Base-by-base conservation (phyloP, 2,113 vertebrate genomes). In the Oceanodroma tethys region DNA sequence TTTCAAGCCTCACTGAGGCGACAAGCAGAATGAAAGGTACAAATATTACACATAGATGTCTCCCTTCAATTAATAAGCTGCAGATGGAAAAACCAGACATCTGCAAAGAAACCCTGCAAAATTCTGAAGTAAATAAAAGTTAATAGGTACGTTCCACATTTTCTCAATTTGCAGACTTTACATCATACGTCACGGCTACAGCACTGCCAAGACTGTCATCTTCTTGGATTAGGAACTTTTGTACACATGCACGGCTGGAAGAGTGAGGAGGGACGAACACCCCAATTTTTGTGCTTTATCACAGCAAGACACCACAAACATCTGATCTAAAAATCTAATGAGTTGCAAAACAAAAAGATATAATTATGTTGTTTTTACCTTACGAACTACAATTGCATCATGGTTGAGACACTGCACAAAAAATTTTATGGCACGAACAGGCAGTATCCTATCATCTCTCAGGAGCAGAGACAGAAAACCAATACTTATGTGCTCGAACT, bases 381-480 rank as follows among this genome's bases (percentile, higher is more conserved):
- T 99, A 27, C 99, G 99, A 88, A 99, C 99, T 55, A 99, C 98
- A 40, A 99, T 98, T 2, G 99, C 99, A 93, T 99, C 99, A 5
- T 99, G 99, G 98, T 99, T 99, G 95, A 99, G 99, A 98, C 98
- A 99, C 97, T 99, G 98, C 90, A 99, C 98, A 62, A 99, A 99
- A 97, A 99, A 99, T 27, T 94, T 98, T 40, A 99, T 98, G 59
- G 99, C 99, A 90, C 98, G 96, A 36, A 97, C 88, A 40, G 99
- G 99, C 80, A 99, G 97, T 15, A 99, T 96, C 76, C 98, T 98
- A 93, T 99, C 99, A 70, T 99, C 99, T 95, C 99, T 98, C 97
- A 99, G 97, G 38, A 99, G 98, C 75, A 99, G 94, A 26, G 99
- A 99, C 78, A 99, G 97, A 94, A 99, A 99, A 27, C 99, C 99